phyloP scores from a whole-genome alignment of 2,113 vertebrate species.

The Oxyruncus cristatus region DNA sequence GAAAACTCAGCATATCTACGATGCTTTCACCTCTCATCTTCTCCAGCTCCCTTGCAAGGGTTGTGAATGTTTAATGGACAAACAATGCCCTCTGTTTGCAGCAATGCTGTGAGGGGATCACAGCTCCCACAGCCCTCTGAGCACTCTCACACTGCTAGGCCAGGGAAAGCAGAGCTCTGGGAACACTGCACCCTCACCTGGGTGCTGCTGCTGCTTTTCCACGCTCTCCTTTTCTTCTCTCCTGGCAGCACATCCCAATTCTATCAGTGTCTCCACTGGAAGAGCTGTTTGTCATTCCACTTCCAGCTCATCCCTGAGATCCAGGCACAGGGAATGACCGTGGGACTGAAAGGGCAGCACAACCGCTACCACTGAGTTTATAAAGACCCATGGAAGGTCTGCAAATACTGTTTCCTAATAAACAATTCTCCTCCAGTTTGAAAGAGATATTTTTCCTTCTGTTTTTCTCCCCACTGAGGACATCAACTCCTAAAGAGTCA shows the following conservation, averaged over 20 bases:
- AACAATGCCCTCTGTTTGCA: neutral
- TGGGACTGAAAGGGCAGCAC: neutral
- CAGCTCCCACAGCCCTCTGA: neutral
- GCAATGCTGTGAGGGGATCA: neutral
- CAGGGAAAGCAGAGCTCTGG: neutral
- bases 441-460: neutral
- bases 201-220: neutral
- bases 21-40: neutral
- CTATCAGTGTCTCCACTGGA: neutral
- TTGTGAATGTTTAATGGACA: neutral
- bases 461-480: neutral
- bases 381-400: neutral
- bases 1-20: neutral
- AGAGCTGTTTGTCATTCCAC: neutral
- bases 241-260: neutral
- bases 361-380: neutral
- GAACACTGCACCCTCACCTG: neutral
- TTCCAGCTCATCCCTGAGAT: neutral
- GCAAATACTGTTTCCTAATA: neutral
- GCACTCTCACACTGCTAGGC: neutral
- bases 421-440: neutral
- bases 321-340: neutral
- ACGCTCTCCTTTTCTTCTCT: neutral
- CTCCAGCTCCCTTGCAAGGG: neutral
- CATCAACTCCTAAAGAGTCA: neutral